Evolutionary conservation across 2,797 vertebrate species (phyloP), one percentile per base, ranked within the genome.

Genomic region (Xenops minutus): DNA sequence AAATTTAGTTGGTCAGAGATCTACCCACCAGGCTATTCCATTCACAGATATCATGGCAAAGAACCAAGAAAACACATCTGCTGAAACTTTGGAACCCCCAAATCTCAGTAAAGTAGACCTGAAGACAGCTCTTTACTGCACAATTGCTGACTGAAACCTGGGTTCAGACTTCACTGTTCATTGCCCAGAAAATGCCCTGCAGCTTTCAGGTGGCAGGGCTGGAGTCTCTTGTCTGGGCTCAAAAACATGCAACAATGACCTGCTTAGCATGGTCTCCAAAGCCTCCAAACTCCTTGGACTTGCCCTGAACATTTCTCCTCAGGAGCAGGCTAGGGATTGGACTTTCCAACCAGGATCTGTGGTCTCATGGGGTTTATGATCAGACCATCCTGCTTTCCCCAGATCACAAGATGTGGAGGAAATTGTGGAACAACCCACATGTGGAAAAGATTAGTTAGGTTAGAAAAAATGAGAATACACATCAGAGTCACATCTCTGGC

Each of bases 201-300:
- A 39, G 24, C 21, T 93, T 73, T 68, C 51, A 55, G 12, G 8
- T 14, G 6, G 8, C 36, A 51, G 36, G 21, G 14, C 30, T 64
- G 48, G 49, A 84, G 58, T 92, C 24, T 16, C 48, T 56, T 37
- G 8, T 63, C 43, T 63, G 52, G 41, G 15, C 8, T 63, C 0
- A 8, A 80, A 26, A 76, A n/a, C 11, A 16, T 1, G 2, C 7
- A 15, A 23, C 0, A 2, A 18, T 44, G 41, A 48, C 32, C 21
- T 63, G 30, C 19, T 61, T 10, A 56, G 14, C 13, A 6, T 1
- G 6, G 24, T 22, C 26, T 71, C 16, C 34, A 36, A 76, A 73
- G 20, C 7, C 22, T 56, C 56, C 11, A 5, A 4, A 15, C 36
- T 34, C n/a, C 36, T 62, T 32, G 26, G 22, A 5, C 20, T 81